These are phyloP conservation scores for Erinaceus europaeus DNA, from an alignment of 2,113 vertebrate genomes.

Conservation along the genomic window DNA sequence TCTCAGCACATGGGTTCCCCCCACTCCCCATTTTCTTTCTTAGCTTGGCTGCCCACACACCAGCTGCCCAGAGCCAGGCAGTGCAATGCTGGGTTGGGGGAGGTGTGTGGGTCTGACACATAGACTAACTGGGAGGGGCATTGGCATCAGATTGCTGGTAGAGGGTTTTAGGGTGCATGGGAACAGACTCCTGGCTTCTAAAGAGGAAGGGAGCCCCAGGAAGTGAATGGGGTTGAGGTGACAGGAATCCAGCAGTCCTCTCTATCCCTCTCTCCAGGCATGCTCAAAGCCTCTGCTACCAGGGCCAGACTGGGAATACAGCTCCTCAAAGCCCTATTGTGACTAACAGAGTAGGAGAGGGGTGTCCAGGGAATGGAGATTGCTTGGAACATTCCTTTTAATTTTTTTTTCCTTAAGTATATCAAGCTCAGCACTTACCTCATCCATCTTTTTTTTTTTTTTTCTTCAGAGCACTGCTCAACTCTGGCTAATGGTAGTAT, in stretches of 20 bases:
- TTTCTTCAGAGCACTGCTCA: too few relatives aligned
- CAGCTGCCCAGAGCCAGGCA: slow-evolving; percentile 63
- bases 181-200: neutral
- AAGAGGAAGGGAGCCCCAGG: neutral
- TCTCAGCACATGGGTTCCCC: neutral
- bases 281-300: neutral
- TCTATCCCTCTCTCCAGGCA: neutral
- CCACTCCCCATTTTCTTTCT: slow-evolving; percentile 1
- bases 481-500: too few relatives aligned
- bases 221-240: neutral
- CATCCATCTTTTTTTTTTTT: too few relatives aligned
- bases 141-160: neutral
- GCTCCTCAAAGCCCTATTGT: neutral
- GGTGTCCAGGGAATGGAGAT: neutral
- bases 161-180: neutral
- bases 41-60: slow-evolving; percentile 53
- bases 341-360: neutral
- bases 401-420: neutral
- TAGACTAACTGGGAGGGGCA: neutral
- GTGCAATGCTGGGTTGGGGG: neutral
- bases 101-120: neutral
- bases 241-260: neutral
- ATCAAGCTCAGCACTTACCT: neutral
- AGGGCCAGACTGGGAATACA: neutral
- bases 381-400: neutral